Conservation (phyloP, 2,888 invertebrate species). For the Cryptocheilus praepositus region DNA sequence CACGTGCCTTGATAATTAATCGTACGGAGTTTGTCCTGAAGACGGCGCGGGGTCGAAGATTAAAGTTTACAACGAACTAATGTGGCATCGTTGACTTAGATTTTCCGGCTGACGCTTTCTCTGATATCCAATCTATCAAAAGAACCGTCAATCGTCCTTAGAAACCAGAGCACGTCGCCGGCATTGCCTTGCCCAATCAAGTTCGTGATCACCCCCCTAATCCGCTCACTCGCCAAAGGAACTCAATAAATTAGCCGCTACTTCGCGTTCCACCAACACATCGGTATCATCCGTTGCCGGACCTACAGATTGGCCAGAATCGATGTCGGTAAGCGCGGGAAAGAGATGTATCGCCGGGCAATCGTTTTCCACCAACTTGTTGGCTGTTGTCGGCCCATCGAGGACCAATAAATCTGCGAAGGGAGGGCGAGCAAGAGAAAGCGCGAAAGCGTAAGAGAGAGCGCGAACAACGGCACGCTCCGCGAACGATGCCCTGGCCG, state of each 20-base stretch:
- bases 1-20: conserved; percentile 21
- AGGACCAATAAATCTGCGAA: conserved; percentile 70
- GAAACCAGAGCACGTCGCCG: no score
- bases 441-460: conserved; percentile 23
- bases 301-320: neutral
- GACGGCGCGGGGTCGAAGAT: neutral
- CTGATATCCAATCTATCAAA: no score
- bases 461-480: conserved; percentile 45
- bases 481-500: conserved; percentile 25
- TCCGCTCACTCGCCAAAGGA: neutral
- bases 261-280: no score
- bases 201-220: no score
- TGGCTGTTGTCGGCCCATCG: conserved; percentile 72
- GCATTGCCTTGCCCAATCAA: no score
- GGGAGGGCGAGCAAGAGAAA: neutral
- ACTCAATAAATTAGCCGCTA: no score
- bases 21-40: neutral
- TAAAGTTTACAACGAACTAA: neutral
- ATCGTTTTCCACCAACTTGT: conserved; percentile 73
- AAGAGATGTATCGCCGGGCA: conserved; percentile 29
- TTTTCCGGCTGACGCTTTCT: no score
- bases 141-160: no score
- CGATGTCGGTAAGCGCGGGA: neutral
- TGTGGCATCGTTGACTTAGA: no score
- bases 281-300: no score